Evolutionary conservation across 2,113 vertebrate genomes (phyloP).

Genomic region (Caranx ignobilis): DNA sequence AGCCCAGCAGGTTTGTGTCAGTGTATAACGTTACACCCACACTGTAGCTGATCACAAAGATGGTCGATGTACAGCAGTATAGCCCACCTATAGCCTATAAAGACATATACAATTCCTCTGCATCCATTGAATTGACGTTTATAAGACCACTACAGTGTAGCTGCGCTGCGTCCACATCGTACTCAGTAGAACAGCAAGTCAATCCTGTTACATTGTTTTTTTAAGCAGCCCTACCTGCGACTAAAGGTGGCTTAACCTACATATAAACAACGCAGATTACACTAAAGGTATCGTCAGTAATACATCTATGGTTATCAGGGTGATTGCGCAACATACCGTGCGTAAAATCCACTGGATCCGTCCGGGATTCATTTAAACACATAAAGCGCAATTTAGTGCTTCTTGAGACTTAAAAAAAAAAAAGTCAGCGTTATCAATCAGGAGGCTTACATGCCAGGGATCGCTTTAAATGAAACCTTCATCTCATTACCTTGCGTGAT

Average conservation of each 20-base stretch:
- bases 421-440: not conserved
- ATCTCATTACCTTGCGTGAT: not conserved
- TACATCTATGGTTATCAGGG: not conserved
- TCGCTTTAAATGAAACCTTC: not conserved
- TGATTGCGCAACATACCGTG: slow-evolving; percentile 27
- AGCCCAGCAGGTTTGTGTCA: slow-evolving; percentile 30
- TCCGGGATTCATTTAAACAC: not conserved
- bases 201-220: slow-evolving; percentile 34
- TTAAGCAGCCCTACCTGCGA: slow-evolving; percentile 40
- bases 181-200: not conserved
- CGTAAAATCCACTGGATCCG: slow-evolving; percentile 33
- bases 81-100: slow-evolving; percentile 25
- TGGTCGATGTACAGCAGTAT: slow-evolving; percentile 44
- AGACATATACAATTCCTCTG: not conserved
- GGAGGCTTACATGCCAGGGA: not conserved
- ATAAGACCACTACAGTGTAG: not conserved
- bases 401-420: not conserved
- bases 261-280: slow-evolving; percentile 64
- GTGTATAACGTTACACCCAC: slow-evolving; percentile 57
- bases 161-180: not conserved
- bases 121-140: not conserved
- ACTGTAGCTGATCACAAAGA: slow-evolving; percentile 56
- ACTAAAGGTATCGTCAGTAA: slow-evolving; percentile 7
- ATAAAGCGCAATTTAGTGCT: not conserved
- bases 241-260: slow-evolving; percentile 46